These are phyloP conservation scores for Rhabdornis inornatus DNA, from an alignment of 2,113 vertebrate genomes.

Conservation along the genomic window DNA sequence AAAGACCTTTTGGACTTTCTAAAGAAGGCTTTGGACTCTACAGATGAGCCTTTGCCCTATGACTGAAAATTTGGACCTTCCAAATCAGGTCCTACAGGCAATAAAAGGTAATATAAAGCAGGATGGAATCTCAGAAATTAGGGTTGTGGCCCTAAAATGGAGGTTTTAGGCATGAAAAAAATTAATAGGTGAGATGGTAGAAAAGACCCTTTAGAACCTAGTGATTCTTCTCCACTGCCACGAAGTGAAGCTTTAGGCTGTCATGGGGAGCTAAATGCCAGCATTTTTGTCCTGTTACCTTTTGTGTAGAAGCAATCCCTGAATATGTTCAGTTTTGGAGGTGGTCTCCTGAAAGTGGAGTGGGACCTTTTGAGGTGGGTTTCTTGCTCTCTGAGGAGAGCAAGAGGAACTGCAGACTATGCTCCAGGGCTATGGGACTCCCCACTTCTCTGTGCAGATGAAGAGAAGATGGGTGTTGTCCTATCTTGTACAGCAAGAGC, in stretches of 20 bases:
- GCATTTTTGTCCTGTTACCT: not conserved
- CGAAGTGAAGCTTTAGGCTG: not conserved
- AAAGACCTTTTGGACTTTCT: not conserved
- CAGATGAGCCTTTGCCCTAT: not conserved
- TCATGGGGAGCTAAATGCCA: not conserved
- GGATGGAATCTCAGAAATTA: not conserved
- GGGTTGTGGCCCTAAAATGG: not conserved
- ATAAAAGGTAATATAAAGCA: not conserved
- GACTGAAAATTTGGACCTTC: not conserved
- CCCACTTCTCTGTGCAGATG: not conserved
- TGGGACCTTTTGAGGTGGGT: not conserved
- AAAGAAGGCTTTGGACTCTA: not conserved
- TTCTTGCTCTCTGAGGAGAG: not conserved
- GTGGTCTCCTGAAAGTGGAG: not conserved
- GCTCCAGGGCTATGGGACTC: not conserved
- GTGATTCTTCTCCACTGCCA: not conserved
- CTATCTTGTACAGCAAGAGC: not conserved
- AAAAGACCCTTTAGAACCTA: not conserved
- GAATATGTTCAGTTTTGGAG: not conserved
- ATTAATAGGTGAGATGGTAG: not conserved
- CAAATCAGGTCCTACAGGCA: not conserved
- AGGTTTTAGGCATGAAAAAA: not conserved
- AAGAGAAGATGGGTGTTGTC: not conserved
- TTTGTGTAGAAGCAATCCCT: not conserved
- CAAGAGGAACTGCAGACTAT: not conserved